Evolutionary conservation across 2,888 invertebrate genomes (phyloP), one percentile per base, ranked within the genome.

Genomic region (Agriopis marginaria): DNA sequence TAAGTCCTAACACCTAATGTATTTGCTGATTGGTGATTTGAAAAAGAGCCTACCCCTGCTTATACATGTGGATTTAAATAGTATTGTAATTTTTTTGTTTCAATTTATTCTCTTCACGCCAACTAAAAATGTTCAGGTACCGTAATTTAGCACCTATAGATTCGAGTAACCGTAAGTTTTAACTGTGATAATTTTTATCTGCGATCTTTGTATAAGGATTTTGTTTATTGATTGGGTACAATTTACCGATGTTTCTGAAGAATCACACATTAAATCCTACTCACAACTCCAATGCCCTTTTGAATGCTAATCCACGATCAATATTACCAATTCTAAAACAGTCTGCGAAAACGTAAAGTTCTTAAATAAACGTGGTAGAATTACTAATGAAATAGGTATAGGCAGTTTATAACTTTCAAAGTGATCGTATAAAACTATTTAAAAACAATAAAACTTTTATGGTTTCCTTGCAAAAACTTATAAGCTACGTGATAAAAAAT

Each of bases 391-490:
- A 49, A 17, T 42, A 10, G 40, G 3, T 8, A 14, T 45, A 12
- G 12, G 3, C 8, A 56, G 7, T 42, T 17, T 53, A 66, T 54
- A 17, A 47, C n/a, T 53, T 54, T 66, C 44, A 40, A 47, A 44
- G 17, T 44, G 42, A 47, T 56, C 14, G 9, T 44, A 42, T 54
- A 12, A 45, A 64, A 59, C 69, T 73, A 63, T 74, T 61, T 60
- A 66, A 47, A 71, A 61, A 49, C 62, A 60, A 71, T 73, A 69
- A 73, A 69, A 59, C 7, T 55, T 65, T 70, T 66, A 73, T 56
- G 17, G 39, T 44, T 66, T 67, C 66, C 58, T 77, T 73, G 60
- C 59, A 59, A 70, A 63, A 10, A 66, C 42, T n/a, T 55, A 45
- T 44, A 32, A 53, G 17, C 14, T 12, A 44, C n/a, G 6, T 55